phyloP scores from a whole-genome alignment of 30 jellyfish, hydroid and myxozoan genomes.

The Chrysaora quinquecirrha region DNA sequence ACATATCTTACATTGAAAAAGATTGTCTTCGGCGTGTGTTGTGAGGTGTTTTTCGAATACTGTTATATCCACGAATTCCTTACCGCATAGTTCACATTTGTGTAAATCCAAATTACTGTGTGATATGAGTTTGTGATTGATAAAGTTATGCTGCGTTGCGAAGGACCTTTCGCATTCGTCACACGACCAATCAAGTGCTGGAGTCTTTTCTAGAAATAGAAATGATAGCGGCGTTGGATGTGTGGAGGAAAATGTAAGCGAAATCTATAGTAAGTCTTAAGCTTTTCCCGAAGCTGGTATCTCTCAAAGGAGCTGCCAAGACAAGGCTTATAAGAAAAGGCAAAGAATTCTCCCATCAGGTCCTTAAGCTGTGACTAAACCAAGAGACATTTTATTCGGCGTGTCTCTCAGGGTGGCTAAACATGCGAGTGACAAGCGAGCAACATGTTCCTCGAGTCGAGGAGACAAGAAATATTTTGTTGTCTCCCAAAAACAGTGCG shows the following conservation, averaged over 20 bases:
- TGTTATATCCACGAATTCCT: constrained; percentile 44
- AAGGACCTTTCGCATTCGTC: constrained; percentile 43
- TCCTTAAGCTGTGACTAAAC: no score
- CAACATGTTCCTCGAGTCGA: no score
- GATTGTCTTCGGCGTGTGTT: constrained; percentile 41
- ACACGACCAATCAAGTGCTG: constrained; percentile 44
- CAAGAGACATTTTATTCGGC: no score
- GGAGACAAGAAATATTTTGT: no score
- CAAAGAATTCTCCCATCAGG: neutral
- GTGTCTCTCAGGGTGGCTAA: no score
- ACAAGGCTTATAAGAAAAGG: neutral
- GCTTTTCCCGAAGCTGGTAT: neutral
- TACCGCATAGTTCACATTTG: constrained; percentile 53
- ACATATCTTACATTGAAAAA: constrained; percentile 56
- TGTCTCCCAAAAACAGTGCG: no score
- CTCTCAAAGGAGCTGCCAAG: neutral
- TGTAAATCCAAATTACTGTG: constrained; percentile 40
- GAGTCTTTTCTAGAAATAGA: constrained; percentile 13
- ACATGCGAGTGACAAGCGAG: no score
- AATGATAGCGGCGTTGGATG: no score
- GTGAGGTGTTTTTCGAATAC: constrained; percentile 51
- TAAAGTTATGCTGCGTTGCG: constrained; percentile 25
- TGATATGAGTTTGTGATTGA: constrained; percentile 54
- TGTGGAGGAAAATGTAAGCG: no score
- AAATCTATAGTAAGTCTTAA: no score